Conservation (phyloP, 2,797 vertebrate species). For the Moxostoma hubbsi region DNA sequence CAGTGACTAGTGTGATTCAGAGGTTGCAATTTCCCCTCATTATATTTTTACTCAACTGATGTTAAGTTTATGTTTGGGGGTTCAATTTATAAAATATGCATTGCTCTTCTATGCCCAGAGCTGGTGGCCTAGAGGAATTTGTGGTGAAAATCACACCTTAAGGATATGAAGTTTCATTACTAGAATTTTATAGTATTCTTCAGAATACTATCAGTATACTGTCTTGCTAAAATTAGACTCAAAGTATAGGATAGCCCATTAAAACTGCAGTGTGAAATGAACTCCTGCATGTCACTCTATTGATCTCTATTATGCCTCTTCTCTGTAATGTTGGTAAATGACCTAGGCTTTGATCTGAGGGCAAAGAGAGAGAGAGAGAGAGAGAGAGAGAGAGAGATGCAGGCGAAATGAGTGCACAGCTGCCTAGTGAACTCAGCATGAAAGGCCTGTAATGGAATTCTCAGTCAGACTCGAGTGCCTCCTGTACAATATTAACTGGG, state of each 20-base stretch:
- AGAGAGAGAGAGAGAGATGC: constrained; percentile 53
- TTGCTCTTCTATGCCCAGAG: too few relatives aligned
- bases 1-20: too few relatives aligned
- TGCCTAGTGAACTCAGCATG: constrained; percentile 69
- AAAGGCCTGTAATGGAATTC: constrained; percentile 77
- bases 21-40: too few relatives aligned
- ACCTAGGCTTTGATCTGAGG: constrained; percentile 35
- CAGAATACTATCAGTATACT: background rate
- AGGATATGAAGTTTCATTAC: background rate
- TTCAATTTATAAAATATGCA: too few relatives aligned
- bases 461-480: constrained; percentile 76
- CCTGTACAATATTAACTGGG: constrained; percentile 80
- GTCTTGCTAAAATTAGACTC: background rate
- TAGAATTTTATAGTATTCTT: background rate
- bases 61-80: too few relatives aligned
- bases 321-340: constrained; percentile 43
- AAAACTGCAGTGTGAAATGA: constrained; percentile 22
- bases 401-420: constrained; percentile 65
- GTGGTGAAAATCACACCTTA: background rate
- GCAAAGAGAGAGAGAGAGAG: constrained; percentile 14
- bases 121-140: background rate
- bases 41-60: too few relatives aligned
- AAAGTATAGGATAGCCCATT: background rate
- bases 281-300: constrained; percentile 15
- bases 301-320: constrained; percentile 19